These are phyloP conservation scores for Crax fasciolata DNA, from an alignment of 2,797 vertebrate species.

Conservation along the genomic window DNA sequence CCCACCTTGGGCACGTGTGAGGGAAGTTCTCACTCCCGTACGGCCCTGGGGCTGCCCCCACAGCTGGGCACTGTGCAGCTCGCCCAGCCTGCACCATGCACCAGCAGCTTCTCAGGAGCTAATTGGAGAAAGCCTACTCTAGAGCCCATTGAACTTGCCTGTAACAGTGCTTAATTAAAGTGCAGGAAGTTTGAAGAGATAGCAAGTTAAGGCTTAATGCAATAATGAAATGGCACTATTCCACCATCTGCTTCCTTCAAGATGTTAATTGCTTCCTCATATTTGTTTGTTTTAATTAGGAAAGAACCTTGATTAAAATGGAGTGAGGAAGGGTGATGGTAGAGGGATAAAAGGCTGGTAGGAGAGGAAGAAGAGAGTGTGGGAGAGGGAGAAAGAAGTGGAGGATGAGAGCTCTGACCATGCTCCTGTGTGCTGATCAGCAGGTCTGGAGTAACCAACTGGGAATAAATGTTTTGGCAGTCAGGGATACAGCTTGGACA, in stretches of 20 bases:
- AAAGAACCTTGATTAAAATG: conserved; percentile 81
- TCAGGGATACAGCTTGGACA: background rate
- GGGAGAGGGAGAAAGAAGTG: background rate
- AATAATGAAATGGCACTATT: conserved; percentile 80
- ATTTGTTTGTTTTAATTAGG: conserved; percentile 88
- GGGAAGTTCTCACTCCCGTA: background rate
- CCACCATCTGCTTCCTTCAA: conserved; percentile 83
- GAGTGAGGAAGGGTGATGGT: conserved; percentile 62
- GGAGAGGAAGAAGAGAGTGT: conserved; percentile 5
- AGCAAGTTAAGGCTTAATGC: conserved; percentile 82
- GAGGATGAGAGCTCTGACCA: background rate
- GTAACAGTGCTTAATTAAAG: conserved; percentile 83
- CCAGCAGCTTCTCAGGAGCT: conserved; percentile 70
- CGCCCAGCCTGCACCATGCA: conserved; percentile 45
- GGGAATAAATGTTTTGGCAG: background rate
- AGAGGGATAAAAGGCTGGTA: conserved; percentile 49
- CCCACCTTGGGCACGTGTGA: background rate
- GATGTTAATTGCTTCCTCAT: conserved; percentile 84
- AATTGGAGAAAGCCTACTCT: conserved; percentile 78
- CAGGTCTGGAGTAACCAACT: background rate
- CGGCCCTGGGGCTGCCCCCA: background rate
- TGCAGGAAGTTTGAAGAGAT: conserved; percentile 83
- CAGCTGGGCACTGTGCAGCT: conserved; percentile 15
- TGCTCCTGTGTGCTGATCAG: background rate
- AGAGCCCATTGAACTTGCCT: conserved; percentile 81